Conservation (phyloP, 23 tunicate genomes). For the Phallusia fumigata region DNA sequence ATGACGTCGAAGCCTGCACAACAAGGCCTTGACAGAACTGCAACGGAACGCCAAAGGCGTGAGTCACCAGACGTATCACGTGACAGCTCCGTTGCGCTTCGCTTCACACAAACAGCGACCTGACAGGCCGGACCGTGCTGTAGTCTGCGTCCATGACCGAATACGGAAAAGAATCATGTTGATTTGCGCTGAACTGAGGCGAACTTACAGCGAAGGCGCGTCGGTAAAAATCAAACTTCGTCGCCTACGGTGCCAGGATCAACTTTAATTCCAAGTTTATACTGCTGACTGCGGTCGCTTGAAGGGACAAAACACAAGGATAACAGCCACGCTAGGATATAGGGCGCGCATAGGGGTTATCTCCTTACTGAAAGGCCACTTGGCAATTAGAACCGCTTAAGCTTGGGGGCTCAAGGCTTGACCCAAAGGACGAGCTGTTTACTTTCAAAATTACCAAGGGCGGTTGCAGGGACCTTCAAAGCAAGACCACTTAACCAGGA, state of each 20-base stretch:
- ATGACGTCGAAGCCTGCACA: not conserved
- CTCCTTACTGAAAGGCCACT: too few relatives aligned
- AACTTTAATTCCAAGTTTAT: too few relatives aligned
- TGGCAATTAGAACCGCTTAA: too few relatives aligned
- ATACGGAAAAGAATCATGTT: not conserved
- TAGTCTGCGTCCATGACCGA: not conserved
- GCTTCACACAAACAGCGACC: constrained; percentile 5
- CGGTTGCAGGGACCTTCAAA: not conserved
- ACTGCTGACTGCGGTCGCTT: too few relatives aligned
- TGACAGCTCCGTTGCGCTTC: not conserved
- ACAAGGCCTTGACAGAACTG: not conserved
- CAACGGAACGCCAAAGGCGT: not conserved
- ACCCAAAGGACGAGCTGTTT: not conserved
- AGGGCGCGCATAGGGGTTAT: too few relatives aligned
- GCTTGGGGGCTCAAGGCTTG: not conserved
- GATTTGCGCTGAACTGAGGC: constrained; percentile 9
- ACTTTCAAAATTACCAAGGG: not conserved
- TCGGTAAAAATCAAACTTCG: not conserved
- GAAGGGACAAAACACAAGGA: too few relatives aligned
- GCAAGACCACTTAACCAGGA: not conserved
- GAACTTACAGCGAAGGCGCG: not conserved
- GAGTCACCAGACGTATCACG: constrained; percentile 7
- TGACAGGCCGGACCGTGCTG: not conserved
- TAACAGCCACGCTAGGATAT: too few relatives aligned
- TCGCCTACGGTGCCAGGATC: too few relatives aligned